Evolutionary conservation across 2,888 invertebrate species (phyloP).

Genomic region (Nomada ferruginata): DNA sequence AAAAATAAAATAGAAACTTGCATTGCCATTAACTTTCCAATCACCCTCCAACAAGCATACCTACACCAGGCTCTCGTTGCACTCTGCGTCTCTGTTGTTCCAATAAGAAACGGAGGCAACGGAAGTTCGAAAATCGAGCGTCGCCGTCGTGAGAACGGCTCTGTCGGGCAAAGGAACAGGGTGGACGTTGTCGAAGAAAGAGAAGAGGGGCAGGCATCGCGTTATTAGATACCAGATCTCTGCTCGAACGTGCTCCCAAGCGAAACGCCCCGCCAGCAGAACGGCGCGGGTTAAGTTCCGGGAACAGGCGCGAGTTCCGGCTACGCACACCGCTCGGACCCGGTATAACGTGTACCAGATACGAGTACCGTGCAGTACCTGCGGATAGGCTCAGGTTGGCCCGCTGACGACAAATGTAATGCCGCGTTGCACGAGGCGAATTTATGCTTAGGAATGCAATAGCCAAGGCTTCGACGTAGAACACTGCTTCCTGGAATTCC

Average conservation of each 20-base stretch:
- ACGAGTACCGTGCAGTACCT: slow-evolving; percentile 28
- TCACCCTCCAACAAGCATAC: too few species aligned
- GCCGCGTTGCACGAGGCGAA: slow-evolving; percentile 58
- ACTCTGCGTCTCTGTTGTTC: too few species aligned
- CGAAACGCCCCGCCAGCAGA: slow-evolving; percentile 77
- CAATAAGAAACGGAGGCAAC: not conserved
- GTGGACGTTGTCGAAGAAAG: slow-evolving; percentile 42
- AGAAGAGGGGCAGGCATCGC: slow-evolving; percentile 61
- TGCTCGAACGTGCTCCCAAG: slow-evolving; percentile 73
- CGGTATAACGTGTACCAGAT: slow-evolving; percentile 53
- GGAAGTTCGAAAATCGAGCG: slow-evolving; percentile 37
- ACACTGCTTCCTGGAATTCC: slow-evolving; percentile 12
- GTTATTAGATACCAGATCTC: slow-evolving; percentile 77
- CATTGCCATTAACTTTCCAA: too few species aligned
- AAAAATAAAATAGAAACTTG: too few species aligned
- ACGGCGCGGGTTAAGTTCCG: slow-evolving; percentile 75
- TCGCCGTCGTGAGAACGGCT: slow-evolving; percentile 49
- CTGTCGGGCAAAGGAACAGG: slow-evolving; percentile 32
- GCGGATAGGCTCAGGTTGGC: slow-evolving; percentile 66
- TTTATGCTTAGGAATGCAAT: slow-evolving; percentile 43
- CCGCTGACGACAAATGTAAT: slow-evolving; percentile 68
- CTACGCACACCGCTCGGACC: slow-evolving; percentile 72
- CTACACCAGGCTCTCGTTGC: too few species aligned
- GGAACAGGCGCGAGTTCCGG: slow-evolving; percentile 80
- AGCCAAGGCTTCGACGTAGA: slow-evolving; percentile 22